Percentiles rank a stretch among this genome's conserved stretches.
Conservation (phyloP, 1,140 invertebrate species). For the Calycopis cecrops region DNA sequence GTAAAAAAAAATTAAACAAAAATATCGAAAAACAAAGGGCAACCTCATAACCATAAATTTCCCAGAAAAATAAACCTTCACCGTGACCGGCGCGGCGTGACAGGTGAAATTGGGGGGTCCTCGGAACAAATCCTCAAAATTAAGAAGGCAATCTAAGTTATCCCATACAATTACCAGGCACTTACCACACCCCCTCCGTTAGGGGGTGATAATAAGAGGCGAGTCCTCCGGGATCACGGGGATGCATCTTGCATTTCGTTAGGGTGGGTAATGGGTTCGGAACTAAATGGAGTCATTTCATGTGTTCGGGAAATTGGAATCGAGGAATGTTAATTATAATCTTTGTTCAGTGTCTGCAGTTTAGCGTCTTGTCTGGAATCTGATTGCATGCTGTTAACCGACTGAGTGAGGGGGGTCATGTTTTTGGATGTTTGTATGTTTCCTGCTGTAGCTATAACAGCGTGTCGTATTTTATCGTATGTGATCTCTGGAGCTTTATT, state of each 20-base stretch:
- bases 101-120: constrained; percentile 23
- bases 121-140: constrained; percentile 46
- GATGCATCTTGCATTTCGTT: constrained; percentile 35
- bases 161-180: constrained; percentile 65
- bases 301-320: constrained; percentile 25
- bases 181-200: constrained; percentile 52
- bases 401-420: too few relatives aligned
- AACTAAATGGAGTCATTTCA: constrained; percentile 30
- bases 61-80: constrained; percentile 4
- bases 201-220: constrained; percentile 36
- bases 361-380: not conserved
- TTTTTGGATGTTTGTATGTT: too few relatives aligned
- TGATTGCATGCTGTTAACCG: too few relatives aligned
- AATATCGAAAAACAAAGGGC: not conserved
- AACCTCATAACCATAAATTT: constrained; percentile 5
- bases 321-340: constrained; percentile 16
- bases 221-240: constrained; percentile 33
- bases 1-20: not conserved
- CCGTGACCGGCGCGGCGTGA: constrained; percentile 17
- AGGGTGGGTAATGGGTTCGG: constrained; percentile 33
- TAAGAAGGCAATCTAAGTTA: constrained; percentile 70
- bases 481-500: too few relatives aligned
- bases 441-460: too few relatives aligned
- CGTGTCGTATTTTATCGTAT: too few relatives aligned
- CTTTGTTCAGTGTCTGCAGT: constrained; percentile 6